These are phyloP conservation scores for Augiades crinisus DNA, from an alignment of 2,888 invertebrate species.

Conservation along the genomic window DNA sequence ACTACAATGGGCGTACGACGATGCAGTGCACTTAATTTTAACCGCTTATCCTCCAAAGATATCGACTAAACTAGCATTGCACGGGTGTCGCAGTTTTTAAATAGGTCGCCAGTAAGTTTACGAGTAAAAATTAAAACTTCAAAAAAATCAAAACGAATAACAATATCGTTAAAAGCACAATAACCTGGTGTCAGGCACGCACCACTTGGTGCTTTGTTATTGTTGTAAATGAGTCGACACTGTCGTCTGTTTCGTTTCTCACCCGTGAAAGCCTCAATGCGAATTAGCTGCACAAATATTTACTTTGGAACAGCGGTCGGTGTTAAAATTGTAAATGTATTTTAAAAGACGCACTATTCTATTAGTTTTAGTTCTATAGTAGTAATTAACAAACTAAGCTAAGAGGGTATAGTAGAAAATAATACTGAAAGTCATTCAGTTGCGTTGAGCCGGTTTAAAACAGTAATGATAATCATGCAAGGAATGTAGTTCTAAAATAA, in stretches of 20 bases:
- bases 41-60: too few relatives aligned
- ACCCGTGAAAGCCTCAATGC: slow-evolving; percentile 65
- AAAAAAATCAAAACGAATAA: background rate
- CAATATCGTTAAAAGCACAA: slow-evolving; percentile 11
- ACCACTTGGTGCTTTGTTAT: slow-evolving; percentile 62
- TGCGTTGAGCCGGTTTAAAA: too few relatives aligned
- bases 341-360: slow-evolving; percentile 29
- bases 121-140: too few relatives aligned
- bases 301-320: slow-evolving; percentile 61
- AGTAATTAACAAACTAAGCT: too few relatives aligned
- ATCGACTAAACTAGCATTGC: too few relatives aligned
- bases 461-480: background rate
- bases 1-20: too few relatives aligned
- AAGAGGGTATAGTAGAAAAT: too few relatives aligned
- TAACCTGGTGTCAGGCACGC: slow-evolving; percentile 34
- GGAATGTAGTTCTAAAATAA: slow-evolving; percentile 2
- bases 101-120: too few relatives aligned
- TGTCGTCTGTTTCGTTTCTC: slow-evolving; percentile 73
- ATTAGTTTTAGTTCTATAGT: too few relatives aligned
- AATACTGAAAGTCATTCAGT: background rate
- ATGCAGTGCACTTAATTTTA: too few relatives aligned
- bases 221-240: slow-evolving; percentile 69
- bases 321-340: slow-evolving; percentile 61
- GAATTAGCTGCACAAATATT: slow-evolving; percentile 78
- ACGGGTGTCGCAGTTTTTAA: too few relatives aligned